Evolutionary conservation across 2,888 invertebrate genomes (phyloP).

Genomic region (Arge pagana): DNA sequence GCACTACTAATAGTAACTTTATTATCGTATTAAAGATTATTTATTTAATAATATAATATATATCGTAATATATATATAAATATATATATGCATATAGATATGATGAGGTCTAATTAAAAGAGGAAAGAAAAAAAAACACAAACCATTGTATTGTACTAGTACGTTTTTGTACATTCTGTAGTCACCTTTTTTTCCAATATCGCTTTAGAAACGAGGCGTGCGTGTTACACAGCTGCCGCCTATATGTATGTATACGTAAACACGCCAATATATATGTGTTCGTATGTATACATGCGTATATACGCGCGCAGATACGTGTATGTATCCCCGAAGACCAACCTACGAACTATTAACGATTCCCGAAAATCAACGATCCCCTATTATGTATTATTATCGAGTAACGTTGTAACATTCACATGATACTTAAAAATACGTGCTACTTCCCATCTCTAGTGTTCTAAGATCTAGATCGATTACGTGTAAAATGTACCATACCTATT

Average conservation of each 20-base stretch:
- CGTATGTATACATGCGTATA: slow-evolving; percentile 28
- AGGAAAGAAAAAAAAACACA: neutral
- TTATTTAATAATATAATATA: slow-evolving; percentile 54
- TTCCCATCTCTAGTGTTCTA: slow-evolving; percentile 39
- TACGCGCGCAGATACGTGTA: too few relatives aligned
- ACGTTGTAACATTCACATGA: slow-evolving; percentile 29
- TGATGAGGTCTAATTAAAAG: neutral
- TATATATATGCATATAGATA: neutral
- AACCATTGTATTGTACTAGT: slow-evolving; percentile 19
- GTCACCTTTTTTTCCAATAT: slow-evolving; percentile 11
- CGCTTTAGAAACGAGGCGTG: slow-evolving; percentile 16
- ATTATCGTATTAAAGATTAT: slow-evolving; percentile 57
- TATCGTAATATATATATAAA: slow-evolving; percentile 32
- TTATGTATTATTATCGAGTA: slow-evolving; percentile 32
- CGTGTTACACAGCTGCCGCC: slow-evolving; percentile 34
- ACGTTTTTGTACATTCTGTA: slow-evolving; percentile 23
- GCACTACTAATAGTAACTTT: slow-evolving; percentile 49
- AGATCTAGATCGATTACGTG: slow-evolving; percentile 47
- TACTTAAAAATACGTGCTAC: slow-evolving; percentile 33
- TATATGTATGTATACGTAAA: slow-evolving; percentile 35
- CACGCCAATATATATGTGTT: slow-evolving; percentile 24
- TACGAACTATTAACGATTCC: too few relatives aligned
- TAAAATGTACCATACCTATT: slow-evolving; percentile 54
- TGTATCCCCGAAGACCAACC: too few relatives aligned
- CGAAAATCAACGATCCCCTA: slow-evolving; percentile 30